These are phyloP conservation scores for Andrena minutula DNA, from an alignment of 2,888 invertebrate genomes.

Conservation along the genomic window DNA sequence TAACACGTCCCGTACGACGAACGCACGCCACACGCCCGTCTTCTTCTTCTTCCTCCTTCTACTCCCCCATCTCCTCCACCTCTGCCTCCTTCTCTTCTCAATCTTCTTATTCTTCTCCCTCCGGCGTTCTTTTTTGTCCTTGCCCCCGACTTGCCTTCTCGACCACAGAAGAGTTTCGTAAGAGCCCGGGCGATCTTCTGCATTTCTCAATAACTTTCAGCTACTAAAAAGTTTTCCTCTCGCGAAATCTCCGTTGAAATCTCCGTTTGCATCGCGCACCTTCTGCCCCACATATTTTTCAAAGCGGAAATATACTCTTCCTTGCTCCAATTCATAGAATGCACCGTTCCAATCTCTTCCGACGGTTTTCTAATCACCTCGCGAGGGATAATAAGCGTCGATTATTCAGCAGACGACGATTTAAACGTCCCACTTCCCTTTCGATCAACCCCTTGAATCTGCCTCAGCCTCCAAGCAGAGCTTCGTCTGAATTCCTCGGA, in stretches of 20 bases:
- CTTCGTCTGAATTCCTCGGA: not conserved
- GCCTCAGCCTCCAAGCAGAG: too few relatives aligned
- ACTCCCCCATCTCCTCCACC: constrained; percentile 43
- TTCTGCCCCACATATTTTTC: too few relatives aligned
- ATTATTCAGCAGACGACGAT: too few relatives aligned
- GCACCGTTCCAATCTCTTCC: not conserved
- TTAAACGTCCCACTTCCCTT: too few relatives aligned
- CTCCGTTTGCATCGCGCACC: not conserved
- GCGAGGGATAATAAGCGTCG: too few relatives aligned
- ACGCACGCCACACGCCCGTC: constrained; percentile 81
- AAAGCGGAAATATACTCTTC: too few relatives aligned
- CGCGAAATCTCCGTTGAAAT: not conserved
- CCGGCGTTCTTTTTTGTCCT: constrained; percentile 35
- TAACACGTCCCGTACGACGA: constrained; percentile 83
- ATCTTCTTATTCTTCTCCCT: constrained; percentile 5
- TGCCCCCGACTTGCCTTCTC: constrained; percentile 34
- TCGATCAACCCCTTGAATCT: too few relatives aligned
- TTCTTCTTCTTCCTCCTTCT: constrained; percentile 64
- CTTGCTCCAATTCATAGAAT: not conserved
- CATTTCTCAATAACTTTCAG: constrained; percentile 18
- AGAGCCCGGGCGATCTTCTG: constrained; percentile 20
- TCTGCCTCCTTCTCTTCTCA: constrained; percentile 38
- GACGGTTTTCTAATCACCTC: too few relatives aligned
- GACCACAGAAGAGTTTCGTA: constrained; percentile 33
- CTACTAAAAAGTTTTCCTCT: not conserved